Conservation (phyloP, 2,113 vertebrate species). For the Ellobius talpinus region DNA sequence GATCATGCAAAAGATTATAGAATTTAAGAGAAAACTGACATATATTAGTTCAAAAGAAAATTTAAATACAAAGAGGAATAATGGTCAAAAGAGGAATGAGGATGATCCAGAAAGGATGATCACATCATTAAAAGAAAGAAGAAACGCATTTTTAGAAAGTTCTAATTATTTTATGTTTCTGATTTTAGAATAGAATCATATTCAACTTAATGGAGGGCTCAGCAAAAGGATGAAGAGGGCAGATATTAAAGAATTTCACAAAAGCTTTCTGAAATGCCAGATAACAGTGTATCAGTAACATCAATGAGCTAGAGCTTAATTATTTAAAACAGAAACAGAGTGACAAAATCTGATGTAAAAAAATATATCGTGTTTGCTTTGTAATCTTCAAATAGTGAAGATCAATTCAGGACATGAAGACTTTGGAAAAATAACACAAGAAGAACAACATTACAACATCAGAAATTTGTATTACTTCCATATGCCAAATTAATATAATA, state of each 20-base stretch:
- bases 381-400: too few relatives aligned
- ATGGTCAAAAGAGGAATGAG: background rate
- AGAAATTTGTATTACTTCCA: background rate
- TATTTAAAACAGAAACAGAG: background rate
- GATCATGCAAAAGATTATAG: background rate
- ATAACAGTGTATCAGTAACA: background rate
- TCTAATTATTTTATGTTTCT: background rate
- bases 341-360: background rate
- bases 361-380: background rate
- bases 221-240: background rate
- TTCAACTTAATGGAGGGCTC: background rate
- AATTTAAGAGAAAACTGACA: background rate
- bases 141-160: background rate
- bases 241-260: background rate
- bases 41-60: background rate
- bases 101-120: background rate
- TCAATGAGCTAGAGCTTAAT: background rate
- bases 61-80: background rate
- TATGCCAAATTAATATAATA: background rate
- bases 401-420: background rate
- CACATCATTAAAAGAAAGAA: background rate
- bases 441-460: background rate
- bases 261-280: conserved; percentile 11
- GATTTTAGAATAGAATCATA: background rate
- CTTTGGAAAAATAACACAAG: background rate